These are phyloP conservation scores for Neogobius melanostomus DNA, from an alignment of 2,113 vertebrate species.

Conservation along the genomic window DNA sequence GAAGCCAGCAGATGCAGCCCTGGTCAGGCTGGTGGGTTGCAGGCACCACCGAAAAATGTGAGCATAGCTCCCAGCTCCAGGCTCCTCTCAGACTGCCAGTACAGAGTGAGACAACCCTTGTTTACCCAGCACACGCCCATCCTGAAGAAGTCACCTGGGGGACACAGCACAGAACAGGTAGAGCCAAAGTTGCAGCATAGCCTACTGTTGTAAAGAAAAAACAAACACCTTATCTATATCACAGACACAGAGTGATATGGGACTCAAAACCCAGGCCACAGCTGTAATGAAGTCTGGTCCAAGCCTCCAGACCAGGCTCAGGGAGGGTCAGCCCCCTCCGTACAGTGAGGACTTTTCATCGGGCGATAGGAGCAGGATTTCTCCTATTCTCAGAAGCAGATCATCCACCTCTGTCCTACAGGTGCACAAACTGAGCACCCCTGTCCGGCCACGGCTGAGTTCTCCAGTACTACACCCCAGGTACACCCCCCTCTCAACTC, in stretches of 20 bases:
- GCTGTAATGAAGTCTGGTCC: not conserved
- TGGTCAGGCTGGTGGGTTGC: not conserved
- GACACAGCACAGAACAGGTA: slow-evolving; percentile 42
- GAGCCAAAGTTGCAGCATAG: slow-evolving; percentile 20
- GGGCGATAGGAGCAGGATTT: slow-evolving; percentile 3
- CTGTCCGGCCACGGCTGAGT: slow-evolving; percentile 49
- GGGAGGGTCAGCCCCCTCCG: slow-evolving; percentile 1
- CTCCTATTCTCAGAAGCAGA: slow-evolving; percentile 5
- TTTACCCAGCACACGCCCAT: slow-evolving; percentile 52
- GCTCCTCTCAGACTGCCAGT: slow-evolving; percentile 52
- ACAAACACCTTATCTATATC: not conserved
- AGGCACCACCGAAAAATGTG: slow-evolving; percentile 32
- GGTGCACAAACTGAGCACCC: slow-evolving; percentile 46
- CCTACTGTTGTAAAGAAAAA: not conserved
- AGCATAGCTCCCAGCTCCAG: slow-evolving; percentile 58
- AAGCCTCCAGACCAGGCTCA: not conserved
- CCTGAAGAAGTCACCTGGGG: slow-evolving; percentile 55
- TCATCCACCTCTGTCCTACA: slow-evolving; percentile 37
- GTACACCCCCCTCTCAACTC: slow-evolving; percentile 26
- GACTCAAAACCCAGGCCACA: not conserved
- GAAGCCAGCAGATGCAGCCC: slow-evolving; percentile 21
- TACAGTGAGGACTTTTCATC: not conserved
- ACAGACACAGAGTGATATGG: not conserved
- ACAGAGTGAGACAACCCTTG: slow-evolving; percentile 39
- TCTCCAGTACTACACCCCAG: slow-evolving; percentile 57